Conservation (phyloP, 2,888 invertebrate species). For the Nycteola revayana region DNA sequence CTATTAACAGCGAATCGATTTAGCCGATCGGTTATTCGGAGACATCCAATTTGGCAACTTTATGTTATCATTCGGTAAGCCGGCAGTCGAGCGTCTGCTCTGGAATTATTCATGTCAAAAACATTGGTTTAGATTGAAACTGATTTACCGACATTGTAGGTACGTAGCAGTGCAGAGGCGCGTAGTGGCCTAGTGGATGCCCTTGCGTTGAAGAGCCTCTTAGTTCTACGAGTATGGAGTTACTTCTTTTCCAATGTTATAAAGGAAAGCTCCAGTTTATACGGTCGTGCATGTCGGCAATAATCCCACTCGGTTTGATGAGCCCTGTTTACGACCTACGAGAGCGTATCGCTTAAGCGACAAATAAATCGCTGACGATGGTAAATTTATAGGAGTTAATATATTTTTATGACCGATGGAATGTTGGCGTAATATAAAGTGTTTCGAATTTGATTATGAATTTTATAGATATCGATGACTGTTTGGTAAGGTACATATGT, state of each 20-base stretch:
- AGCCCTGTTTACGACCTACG: slow-evolving; percentile 64
- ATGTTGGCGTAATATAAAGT: slow-evolving; percentile 48
- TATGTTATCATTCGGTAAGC: slow-evolving; percentile 22
- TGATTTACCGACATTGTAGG: slow-evolving; percentile 35
- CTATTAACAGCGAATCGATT: slow-evolving; percentile 26
- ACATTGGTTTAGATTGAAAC: slow-evolving; percentile 21
- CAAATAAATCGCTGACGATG: slow-evolving; percentile 72
- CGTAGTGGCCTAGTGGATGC: too few relatives aligned
- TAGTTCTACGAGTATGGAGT: neutral
- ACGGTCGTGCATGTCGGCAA: slow-evolving; percentile 54
- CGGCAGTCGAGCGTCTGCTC: slow-evolving; percentile 14
- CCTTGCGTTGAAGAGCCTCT: too few relatives aligned
- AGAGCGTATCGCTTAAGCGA: slow-evolving; percentile 63
- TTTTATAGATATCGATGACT: slow-evolving; percentile 9
- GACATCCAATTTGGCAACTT: slow-evolving; percentile 25
- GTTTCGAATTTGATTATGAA: slow-evolving; percentile 49
- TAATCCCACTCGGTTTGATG: slow-evolving; percentile 60
- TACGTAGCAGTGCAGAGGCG: too few relatives aligned
- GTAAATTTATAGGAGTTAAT: slow-evolving; percentile 72
- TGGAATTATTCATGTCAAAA: slow-evolving; percentile 39
- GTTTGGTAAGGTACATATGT: too few relatives aligned
- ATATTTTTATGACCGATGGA: slow-evolving; percentile 62
- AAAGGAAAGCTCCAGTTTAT: slow-evolving; percentile 46
- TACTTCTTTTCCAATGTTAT: slow-evolving; percentile 24
- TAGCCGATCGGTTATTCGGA: slow-evolving; percentile 28